Percentiles rank a stretch among this genome's conserved stretches.
These are phyloP conservation scores for Stenichneumon culpator DNA, from an alignment of 2,888 invertebrate genomes.

Conservation along the genomic window DNA sequence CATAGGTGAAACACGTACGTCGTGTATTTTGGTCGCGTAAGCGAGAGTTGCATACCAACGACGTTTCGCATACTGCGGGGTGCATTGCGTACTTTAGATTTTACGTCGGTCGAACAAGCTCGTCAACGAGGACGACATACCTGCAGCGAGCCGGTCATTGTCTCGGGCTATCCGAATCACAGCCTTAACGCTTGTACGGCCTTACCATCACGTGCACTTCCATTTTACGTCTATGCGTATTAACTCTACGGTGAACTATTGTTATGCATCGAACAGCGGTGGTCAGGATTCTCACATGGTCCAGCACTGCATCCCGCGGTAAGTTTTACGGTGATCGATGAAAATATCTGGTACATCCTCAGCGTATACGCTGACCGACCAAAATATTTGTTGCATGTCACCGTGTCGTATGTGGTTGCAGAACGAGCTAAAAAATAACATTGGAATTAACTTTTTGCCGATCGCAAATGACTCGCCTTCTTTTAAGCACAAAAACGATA, in stretches of 20 bases:
- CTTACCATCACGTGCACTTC: constrained; percentile 4
- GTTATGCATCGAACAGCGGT: not conserved
- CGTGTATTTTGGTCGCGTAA: not conserved
- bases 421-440: no score
- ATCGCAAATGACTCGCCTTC: no score
- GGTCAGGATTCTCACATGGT: not conserved
- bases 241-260: not conserved
- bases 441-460: not conserved
- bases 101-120: constrained; percentile 26
- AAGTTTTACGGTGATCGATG: constrained; percentile 10
- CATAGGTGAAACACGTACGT: not conserved
- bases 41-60: not conserved
- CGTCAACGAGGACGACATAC: constrained; percentile 8
- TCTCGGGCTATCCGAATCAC: constrained; percentile 20
- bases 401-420: not conserved
- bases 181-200: not conserved
- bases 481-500: no score
- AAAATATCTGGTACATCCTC: constrained; percentile 19
- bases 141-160: not conserved
- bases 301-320: not conserved
- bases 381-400: not conserved
- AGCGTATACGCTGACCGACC: not conserved
- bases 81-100: constrained; percentile 24
- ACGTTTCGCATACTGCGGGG: not conserved
- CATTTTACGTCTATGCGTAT: not conserved